Evolutionary conservation across 2,888 invertebrate genomes (phyloP).

Genomic region (Lymantria dispar): DNA sequence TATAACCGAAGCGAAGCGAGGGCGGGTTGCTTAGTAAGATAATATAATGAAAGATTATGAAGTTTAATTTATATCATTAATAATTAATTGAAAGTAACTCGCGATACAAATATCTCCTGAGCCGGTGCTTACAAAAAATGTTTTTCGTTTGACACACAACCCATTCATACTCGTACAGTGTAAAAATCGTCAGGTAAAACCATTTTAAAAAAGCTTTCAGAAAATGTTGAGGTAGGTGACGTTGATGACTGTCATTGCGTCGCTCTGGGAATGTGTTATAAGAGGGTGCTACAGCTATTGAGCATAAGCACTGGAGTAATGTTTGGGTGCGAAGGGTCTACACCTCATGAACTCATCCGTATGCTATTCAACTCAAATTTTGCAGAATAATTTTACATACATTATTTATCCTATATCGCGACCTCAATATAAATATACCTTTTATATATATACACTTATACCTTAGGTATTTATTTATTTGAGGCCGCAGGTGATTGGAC

Average conservation of each 20-base stretch:
- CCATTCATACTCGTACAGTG: slow-evolving; percentile 11
- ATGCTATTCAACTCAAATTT: slow-evolving; percentile 53
- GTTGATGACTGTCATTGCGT: slow-evolving; percentile 54
- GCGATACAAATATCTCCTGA: no score
- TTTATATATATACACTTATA: neutral
- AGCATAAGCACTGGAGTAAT: slow-evolving; percentile 42
- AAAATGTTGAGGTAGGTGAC: slow-evolving; percentile 39
- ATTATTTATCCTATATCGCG: slow-evolving; percentile 27
- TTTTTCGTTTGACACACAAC: no score
- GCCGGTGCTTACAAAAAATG: no score
- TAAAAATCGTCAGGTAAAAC: slow-evolving; percentile 30
- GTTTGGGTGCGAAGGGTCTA: slow-evolving; percentile 36
- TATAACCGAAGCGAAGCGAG: no score
- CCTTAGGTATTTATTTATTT: no score
- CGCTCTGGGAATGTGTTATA: slow-evolving; percentile 35
- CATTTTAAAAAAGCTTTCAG: slow-evolving; percentile 42
- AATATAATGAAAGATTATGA: no score
- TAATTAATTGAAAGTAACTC: no score
- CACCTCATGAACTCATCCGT: slow-evolving; percentile 35
- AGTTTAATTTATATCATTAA: no score
- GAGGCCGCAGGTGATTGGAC: no score
- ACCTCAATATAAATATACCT: neutral
- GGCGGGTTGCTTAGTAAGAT: no score
- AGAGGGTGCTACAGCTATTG: slow-evolving; percentile 50
- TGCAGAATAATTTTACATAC: slow-evolving; percentile 48